Evolutionary conservation across 2,113 vertebrate species (phyloP), one percentile per base, ranked within the genome.

Genomic region (Phodopus roborovskii): DNA sequence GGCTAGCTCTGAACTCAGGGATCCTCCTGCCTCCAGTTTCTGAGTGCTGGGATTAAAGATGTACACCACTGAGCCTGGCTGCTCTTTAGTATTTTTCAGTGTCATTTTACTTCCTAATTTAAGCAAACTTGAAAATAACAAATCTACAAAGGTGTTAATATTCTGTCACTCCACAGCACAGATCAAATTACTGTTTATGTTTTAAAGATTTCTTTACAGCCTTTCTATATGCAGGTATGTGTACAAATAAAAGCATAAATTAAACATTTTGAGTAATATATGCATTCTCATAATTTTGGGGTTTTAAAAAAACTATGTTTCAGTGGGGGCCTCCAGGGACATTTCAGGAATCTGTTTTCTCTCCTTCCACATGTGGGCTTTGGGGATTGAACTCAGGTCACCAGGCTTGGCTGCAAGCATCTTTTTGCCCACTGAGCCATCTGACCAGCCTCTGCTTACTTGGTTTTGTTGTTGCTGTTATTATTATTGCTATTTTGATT

Each of bases 31-130:
- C 56, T 82, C 36, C 16, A 0, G 1, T 36, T 82, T 33, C 36
- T 58, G 17, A 39, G 53, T 39, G 16, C 15, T 58, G 16, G 24
- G n/a, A 22, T 30, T 62, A 87, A 87, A 68, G 62, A 30, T 10
- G 3, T 42, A 1, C 2, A 7, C 74, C 15, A 17, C 74, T 45
- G 42, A 48, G 13, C 60, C 82, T 19, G 22, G 12, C 56, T 42
- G 62, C 56, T 83, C 22, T 39, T 94, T 95, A 60, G 48, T 30
- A 45, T 93, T 92, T 84, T 79, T 90, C 87, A 90, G 68, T 96
- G 36, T 33, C 73, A 79, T 90, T 94, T 82, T 68, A 82, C 28
- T 84, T 92, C 13, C 6, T 62, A 36, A 42, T 68, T 95, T 92
- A 89, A 39, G 39, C 36, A 74, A 30, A 95, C 36, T 87, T 83